Evolutionary conservation across 2,888 invertebrate genomes (phyloP).

Genomic region (Pandemis cinnamomeana): DNA sequence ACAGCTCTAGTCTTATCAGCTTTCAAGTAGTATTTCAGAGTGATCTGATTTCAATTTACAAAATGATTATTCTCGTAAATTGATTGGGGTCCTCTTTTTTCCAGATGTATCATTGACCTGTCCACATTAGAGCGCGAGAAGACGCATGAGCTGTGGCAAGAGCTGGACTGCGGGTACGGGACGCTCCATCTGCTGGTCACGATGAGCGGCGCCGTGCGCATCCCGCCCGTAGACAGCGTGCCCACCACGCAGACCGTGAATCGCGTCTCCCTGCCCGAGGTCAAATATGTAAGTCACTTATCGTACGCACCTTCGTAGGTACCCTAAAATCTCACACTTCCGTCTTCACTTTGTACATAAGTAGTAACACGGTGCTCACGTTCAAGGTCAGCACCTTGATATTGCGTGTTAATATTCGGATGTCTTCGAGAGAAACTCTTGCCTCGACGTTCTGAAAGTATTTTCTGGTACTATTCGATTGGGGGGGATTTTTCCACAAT

Average conservation of each 20-base stretch:
- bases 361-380: neutral
- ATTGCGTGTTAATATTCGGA: neutral
- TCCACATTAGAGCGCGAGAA: slow-evolving; percentile 73
- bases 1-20: too few relatives aligned
- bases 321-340: neutral
- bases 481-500: too few relatives aligned
- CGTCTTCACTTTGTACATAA: neutral
- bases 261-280: slow-evolving; percentile 55
- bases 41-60: too few relatives aligned
- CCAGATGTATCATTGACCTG: slow-evolving; percentile 74
- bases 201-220: slow-evolving; percentile 63
- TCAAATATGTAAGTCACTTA: slow-evolving; percentile 67
- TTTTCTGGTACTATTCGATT: neutral
- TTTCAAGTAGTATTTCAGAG: too few relatives aligned
- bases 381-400: neutral
- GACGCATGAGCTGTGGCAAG: slow-evolving; percentile 77
- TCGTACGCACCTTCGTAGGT: neutral
- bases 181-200: slow-evolving; percentile 73
- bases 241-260: slow-evolving; percentile 68
- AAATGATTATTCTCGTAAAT: neutral
- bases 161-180: slow-evolving; percentile 75
- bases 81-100: neutral
- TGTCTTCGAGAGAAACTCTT: neutral
- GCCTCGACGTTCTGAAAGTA: neutral
- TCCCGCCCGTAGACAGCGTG: slow-evolving; percentile 61